Conservation (phyloP, 2,888 invertebrate genomes). For the Drosophila engyochracea region DNA sequence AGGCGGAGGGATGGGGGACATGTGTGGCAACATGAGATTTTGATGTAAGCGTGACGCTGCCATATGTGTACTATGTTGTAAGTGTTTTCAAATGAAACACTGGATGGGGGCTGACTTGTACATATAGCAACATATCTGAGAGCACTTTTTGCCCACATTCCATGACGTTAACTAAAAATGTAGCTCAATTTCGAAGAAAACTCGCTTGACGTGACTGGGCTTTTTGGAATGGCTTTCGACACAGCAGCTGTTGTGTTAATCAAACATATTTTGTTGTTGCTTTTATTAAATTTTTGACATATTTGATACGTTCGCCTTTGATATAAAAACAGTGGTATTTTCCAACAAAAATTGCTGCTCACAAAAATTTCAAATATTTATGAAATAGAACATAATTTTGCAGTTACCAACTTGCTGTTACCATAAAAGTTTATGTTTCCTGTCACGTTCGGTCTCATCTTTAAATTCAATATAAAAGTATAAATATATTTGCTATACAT, state of each 20-base stretch:
- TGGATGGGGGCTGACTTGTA: background rate
- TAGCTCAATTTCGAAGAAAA: constrained; percentile 19
- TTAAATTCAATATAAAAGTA: background rate
- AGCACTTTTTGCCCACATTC: constrained; percentile 9
- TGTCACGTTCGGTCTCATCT: background rate
- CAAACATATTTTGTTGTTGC: constrained; percentile 8
- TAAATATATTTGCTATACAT: background rate
- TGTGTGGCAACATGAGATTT: constrained; percentile 61
- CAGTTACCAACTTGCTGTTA: background rate
- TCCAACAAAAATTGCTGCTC: background rate
- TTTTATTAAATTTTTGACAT: constrained; percentile 19
- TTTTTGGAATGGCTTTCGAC: constrained; percentile 8
- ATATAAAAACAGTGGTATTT: background rate
- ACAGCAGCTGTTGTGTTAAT: constrained; percentile 29
- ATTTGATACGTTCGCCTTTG: constrained; percentile 8
- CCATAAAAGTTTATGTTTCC: background rate
- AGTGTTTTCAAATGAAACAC: constrained; percentile 27
- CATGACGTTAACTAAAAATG: constrained; percentile 31
- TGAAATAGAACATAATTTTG: background rate
- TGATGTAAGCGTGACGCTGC: constrained; percentile 56
- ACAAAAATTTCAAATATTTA: background rate
- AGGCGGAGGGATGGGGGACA: background rate
- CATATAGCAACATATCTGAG: background rate
- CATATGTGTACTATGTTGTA: constrained; percentile 54
- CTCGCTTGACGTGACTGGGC: constrained; percentile 30